These are phyloP conservation scores for Myotis findleyi DNA, from an alignment of 2,797 vertebrate species.

Conservation along the genomic window DNA sequence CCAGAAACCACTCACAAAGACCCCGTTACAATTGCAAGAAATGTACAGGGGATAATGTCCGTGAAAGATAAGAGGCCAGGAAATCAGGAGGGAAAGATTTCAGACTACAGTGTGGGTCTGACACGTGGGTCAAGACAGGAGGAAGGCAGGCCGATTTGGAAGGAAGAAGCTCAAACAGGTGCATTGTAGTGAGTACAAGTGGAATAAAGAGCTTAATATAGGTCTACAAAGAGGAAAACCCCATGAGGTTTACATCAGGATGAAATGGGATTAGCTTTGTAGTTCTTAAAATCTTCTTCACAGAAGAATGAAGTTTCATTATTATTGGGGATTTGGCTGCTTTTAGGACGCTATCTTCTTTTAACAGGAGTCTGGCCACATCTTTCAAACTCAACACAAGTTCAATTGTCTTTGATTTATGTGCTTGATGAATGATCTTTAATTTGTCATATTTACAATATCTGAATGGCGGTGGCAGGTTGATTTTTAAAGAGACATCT, in stretches of 20 bases:
- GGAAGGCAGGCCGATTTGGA: neutral
- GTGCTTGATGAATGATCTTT: neutral
- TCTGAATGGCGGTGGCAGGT: slow-evolving; percentile 92
- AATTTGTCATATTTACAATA: slow-evolving; percentile 91
- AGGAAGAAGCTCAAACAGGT: neutral
- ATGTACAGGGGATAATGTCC: neutral
- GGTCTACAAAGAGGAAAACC: slow-evolving; percentile 48
- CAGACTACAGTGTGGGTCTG: neutral
- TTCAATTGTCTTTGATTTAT: slow-evolving; percentile 91
- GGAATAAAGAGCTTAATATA: slow-evolving; percentile 82
- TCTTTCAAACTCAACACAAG: slow-evolving; percentile 94
- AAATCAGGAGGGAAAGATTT: neutral
- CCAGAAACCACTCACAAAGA: neutral
- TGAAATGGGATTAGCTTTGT: slow-evolving; percentile 91
- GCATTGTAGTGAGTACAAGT: slow-evolving; percentile 63
- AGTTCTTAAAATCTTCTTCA: slow-evolving; percentile 91
- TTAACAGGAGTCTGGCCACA: slow-evolving; percentile 91
- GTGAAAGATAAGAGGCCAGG: neutral
- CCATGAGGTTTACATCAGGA: slow-evolving; percentile 83
- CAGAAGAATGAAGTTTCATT: slow-evolving; percentile 95
- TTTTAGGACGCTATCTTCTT: slow-evolving; percentile 87
- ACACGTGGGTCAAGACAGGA: neutral
- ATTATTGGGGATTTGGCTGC: slow-evolving; percentile 91
- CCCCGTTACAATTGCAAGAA: neutral
- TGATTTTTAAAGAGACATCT: slow-evolving; percentile 90